Percentiles rank a stretch among this genome's conserved stretches.
phyloP scores from a whole-genome alignment of 2,113 vertebrate species.

The Clupea harengus region DNA sequence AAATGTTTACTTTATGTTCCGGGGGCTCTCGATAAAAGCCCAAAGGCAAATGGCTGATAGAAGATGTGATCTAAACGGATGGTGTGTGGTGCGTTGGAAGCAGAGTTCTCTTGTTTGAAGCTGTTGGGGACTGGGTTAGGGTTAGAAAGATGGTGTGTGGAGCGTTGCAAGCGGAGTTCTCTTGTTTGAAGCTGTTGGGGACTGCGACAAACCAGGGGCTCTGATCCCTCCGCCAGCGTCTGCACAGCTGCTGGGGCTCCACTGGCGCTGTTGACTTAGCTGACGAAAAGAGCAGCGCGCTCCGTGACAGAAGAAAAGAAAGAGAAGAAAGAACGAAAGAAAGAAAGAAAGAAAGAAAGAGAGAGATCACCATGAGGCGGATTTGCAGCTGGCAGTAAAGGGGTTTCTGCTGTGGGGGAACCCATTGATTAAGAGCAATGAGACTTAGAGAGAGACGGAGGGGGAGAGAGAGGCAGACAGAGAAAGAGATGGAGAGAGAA shows the following conservation, averaged over 20 bases:
- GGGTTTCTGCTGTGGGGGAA: background rate
- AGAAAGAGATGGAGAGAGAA: background rate
- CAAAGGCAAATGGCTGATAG: background rate
- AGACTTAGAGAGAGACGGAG: background rate
- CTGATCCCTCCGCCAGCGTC: background rate
- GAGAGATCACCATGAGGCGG: background rate
- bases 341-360: background rate
- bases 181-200: background rate
- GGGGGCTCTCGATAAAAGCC: background rate
- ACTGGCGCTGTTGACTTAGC: background rate
- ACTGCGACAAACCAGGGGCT: background rate
- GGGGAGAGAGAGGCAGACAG: background rate
- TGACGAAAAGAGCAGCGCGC: background rate
- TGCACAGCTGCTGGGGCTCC: background rate
- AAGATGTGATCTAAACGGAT: background rate
- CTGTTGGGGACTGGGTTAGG: background rate
- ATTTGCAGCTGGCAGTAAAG: constrained; percentile 6
- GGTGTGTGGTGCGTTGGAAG: background rate
- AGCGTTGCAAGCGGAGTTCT: background rate
- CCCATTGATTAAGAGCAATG: background rate
- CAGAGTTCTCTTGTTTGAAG: too few species aligned
- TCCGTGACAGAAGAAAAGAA: background rate
- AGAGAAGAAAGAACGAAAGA: background rate
- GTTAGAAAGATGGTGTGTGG: background rate
- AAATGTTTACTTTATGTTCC: background rate